Conservation (phyloP, 2,797 vertebrate genomes). For the Pempheris klunzingeri region DNA sequence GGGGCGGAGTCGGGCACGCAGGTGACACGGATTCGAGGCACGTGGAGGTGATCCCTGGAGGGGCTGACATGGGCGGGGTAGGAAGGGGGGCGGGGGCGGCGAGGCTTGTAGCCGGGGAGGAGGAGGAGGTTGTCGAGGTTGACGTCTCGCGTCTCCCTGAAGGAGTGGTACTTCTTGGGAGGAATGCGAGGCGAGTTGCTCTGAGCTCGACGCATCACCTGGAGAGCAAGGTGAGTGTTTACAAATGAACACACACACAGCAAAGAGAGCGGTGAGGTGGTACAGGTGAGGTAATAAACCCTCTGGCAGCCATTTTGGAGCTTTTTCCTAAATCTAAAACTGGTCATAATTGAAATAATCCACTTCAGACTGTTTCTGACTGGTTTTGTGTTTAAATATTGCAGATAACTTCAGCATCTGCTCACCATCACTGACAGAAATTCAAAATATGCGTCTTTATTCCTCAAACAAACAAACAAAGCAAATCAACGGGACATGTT, state of each 20-base stretch:
- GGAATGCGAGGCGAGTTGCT: conserved; percentile 87
- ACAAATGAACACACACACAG: not conserved
- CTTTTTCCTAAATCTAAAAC: not conserved
- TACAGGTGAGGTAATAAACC: not conserved
- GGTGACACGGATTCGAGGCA: conserved; percentile 80
- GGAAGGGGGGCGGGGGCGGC: conserved; percentile 71
- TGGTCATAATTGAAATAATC: too few species aligned
- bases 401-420: not conserved
- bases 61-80: conserved; percentile 81
- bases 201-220: conserved; percentile 86
- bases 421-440: too few species aligned
- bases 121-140: conserved; percentile 70
- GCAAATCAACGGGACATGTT: too few species aligned
- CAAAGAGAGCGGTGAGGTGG: too few species aligned
- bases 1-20: conserved; percentile 61
- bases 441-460: too few species aligned
- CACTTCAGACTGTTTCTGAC: not conserved
- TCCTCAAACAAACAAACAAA: not conserved
- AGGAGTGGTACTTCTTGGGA: conserved; percentile 83
- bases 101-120: conserved; percentile 75
- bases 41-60: conserved; percentile 50
- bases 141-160: conserved; percentile 72
- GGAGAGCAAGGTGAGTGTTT: conserved; percentile 49
- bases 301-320: not conserved
- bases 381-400: not conserved